Conservation (phyloP, 2,888 invertebrate species). For the Darwinula stevensoni region DNA sequence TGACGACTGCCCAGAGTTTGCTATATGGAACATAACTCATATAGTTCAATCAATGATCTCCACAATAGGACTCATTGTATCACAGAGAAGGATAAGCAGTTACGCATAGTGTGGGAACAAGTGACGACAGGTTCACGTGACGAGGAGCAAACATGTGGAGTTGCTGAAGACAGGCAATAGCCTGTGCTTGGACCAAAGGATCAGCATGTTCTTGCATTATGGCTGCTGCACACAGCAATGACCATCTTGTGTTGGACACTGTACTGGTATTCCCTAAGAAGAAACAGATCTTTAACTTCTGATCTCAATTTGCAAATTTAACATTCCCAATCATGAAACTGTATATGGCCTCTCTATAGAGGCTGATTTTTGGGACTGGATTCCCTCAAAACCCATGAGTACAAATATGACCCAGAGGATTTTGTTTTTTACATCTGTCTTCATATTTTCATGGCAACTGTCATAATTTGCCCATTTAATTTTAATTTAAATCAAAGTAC, state of each 20-base stretch:
- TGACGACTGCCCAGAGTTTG: slow-evolving; percentile 63
- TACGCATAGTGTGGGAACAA: slow-evolving; percentile 75
- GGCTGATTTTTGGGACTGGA: no score
- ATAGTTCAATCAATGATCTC: slow-evolving; percentile 6
- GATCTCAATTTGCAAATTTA: no score
- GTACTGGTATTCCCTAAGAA: slow-evolving; percentile 31
- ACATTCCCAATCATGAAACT: no score
- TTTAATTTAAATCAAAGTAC: no score
- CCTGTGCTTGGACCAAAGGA: slow-evolving; percentile 77
- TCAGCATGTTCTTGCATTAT: slow-evolving; percentile 36
- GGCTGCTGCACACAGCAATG: slow-evolving; percentile 74
- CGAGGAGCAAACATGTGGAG: slow-evolving; percentile 88
- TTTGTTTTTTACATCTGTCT: no score
- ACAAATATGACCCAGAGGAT: no score
- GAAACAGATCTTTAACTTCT: background rate
- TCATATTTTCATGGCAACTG: no score
- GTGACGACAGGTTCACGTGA: slow-evolving; percentile 66
- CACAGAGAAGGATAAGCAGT: slow-evolving; percentile 17
- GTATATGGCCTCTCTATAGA: no score
- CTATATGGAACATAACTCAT: no score
- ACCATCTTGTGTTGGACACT: slow-evolving; percentile 42
- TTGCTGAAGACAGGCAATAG: slow-evolving; percentile 82
- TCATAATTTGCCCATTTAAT: no score
- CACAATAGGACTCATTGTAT: background rate
- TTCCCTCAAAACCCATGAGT: no score